phyloP scores from a whole-genome alignment of 2,113 vertebrate species.

The Tachuris rubrigastra region DNA sequence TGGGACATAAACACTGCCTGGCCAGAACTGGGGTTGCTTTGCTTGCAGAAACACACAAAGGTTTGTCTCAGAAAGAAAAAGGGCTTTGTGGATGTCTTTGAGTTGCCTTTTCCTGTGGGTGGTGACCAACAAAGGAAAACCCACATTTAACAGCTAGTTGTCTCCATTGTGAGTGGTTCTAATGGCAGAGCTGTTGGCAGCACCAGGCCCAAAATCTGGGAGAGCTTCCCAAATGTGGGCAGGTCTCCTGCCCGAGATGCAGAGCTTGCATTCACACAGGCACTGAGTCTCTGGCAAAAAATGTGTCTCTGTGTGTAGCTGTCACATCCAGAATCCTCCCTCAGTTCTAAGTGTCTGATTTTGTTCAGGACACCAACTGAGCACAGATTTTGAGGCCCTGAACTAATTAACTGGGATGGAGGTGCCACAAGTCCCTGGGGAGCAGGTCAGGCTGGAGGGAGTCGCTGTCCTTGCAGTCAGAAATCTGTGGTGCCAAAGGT shows the following conservation, averaged over 20 bases:
- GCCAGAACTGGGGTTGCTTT: slow-evolving; percentile 42
- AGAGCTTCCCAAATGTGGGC: background rate
- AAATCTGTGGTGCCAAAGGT: background rate
- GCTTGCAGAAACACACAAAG: slow-evolving; percentile 47
- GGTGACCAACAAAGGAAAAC: background rate
- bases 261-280: background rate
- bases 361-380: background rate
- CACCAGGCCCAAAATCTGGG: background rate
- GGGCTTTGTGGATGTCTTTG: background rate
- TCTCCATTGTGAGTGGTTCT: background rate
- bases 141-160: background rate
- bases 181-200: background rate
- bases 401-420: background rate
- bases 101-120: background rate
- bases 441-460: background rate
- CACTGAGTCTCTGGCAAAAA: background rate
- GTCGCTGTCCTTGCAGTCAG: background rate
- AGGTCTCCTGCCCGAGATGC: background rate
- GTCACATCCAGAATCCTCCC: background rate
- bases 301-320: background rate
- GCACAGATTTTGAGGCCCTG: background rate
- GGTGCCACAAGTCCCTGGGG: background rate
- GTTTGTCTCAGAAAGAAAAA: slow-evolving; percentile 55
- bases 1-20: slow-evolving; percentile 74
- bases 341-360: rapidly evolving